Evolutionary conservation across 2,113 vertebrate genomes (phyloP).

Genomic region (Brachyhypopomus occidentalis): DNA sequence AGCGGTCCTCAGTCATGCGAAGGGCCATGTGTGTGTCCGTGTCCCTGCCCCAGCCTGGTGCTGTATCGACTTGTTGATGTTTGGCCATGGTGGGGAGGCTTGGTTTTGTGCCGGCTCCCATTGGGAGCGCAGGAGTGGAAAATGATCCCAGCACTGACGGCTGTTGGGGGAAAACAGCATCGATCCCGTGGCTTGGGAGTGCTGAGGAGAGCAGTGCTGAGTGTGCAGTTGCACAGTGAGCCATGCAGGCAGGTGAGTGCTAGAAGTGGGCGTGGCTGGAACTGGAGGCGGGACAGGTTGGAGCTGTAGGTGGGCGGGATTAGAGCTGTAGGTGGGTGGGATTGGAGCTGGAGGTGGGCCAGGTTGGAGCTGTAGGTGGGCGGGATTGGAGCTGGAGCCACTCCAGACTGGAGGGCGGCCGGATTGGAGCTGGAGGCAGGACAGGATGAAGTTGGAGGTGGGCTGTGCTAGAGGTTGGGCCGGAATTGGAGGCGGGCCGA

Average conservation of each 20-base stretch:
- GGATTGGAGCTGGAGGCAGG: slow-evolving; percentile 53
- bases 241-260: slow-evolving; percentile 54
- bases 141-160: not conserved
- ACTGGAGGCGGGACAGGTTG: slow-evolving; percentile 64
- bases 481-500: slow-evolving; percentile 63
- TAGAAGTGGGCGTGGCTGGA: slow-evolving; percentile 51
- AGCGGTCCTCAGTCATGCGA: too few species aligned
- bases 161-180: not conserved
- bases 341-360: slow-evolving; percentile 58
- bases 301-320: slow-evolving; percentile 66
- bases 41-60: not conserved
- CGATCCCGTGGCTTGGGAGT: not conserved
- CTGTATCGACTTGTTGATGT: slow-evolving; percentile 36
- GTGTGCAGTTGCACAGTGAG: not conserved
- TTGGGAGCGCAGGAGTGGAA: not conserved
- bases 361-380: slow-evolving; percentile 69
- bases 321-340: too few species aligned
- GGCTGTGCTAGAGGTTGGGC: slow-evolving; percentile 6
- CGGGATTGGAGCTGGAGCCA: too few species aligned
- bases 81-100: not conserved
- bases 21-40: too few species aligned
- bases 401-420: too few species aligned
- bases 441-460: too few species aligned
- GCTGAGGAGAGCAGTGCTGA: not conserved
- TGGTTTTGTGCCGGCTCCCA: not conserved